Conservation (phyloP, 2,113 vertebrate genomes). For the Paracanthobrama guichenoti region DNA sequence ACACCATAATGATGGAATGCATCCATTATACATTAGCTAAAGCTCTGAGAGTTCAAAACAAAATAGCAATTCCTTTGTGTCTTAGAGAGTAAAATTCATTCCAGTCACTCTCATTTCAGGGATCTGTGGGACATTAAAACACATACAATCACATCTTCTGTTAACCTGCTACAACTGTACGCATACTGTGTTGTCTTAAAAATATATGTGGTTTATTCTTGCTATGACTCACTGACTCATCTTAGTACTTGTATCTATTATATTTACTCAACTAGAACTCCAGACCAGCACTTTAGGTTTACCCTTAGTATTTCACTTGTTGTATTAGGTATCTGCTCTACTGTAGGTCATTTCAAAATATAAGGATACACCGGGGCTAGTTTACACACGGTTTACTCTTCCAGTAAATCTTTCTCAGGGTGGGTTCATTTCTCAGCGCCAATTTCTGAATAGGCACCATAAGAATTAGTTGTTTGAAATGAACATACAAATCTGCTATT, state of each 20-base stretch:
- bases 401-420: neutral
- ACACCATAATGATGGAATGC: slow-evolving; percentile 11
- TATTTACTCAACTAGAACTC: neutral
- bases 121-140: neutral
- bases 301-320: neutral
- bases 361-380: neutral
- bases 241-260: neutral
- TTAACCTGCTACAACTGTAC: neutral
- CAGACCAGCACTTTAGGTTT: neutral
- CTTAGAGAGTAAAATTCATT: neutral
- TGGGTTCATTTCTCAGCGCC: neutral
- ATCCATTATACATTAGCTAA: neutral
- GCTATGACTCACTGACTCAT: neutral
- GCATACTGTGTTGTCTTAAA: neutral
- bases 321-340: neutral
- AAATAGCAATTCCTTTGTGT: neutral
- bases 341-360: neutral
- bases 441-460: neutral
- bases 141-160: neutral
- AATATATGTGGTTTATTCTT: neutral
- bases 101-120: neutral
- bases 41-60: neutral
- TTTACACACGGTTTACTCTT: neutral
- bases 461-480: neutral
- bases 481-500: neutral